A percentile compares a stretch with the other conserved stretches of the same genome.
Conservation (phyloP, 2,113 vertebrate species). For the Macquaria ambigua region DNA sequence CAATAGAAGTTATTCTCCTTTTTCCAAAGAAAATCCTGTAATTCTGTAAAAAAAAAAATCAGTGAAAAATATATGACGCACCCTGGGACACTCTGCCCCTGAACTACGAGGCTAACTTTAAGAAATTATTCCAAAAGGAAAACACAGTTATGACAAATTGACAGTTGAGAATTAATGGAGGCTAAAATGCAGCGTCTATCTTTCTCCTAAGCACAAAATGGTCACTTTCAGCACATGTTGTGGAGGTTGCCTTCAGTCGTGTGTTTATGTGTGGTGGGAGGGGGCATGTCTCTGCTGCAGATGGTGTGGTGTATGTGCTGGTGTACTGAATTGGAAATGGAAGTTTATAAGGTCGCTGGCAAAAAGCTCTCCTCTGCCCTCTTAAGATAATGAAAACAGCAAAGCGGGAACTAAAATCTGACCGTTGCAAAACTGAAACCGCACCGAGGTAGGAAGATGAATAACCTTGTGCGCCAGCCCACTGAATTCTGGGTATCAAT, state of each 20-base stretch:
- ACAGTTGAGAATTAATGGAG: not conserved
- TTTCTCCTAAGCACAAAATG: conserved; percentile 10
- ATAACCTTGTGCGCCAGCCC: conserved; percentile 67
- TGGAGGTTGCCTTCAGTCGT: conserved; percentile 6
- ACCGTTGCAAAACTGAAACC: conserved; percentile 71
- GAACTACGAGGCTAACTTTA: not conserved
- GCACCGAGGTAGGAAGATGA: conserved; percentile 74
- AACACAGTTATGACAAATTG: not conserved
- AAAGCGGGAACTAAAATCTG: conserved; percentile 65
- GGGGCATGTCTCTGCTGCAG: conserved; percentile 16
- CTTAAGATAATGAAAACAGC: conserved; percentile 83
- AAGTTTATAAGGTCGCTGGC: conserved; percentile 71
- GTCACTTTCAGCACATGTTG: conserved; percentile 11
- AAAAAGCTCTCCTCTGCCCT: conserved; percentile 79
- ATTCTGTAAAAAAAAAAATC: not conserved
- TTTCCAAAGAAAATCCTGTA: not conserved
- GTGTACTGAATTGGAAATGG: conserved; percentile 64
- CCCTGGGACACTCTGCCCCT: not conserved
- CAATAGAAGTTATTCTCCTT: not conserved
- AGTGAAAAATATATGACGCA: too few relatives aligned
- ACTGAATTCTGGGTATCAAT: conserved; percentile 78
- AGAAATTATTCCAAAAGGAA: not conserved
- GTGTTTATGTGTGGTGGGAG: conserved; percentile 29
- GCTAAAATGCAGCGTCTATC: not conserved
- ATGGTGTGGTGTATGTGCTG: conserved; percentile 28